Conservation (phyloP, 1,140 invertebrate species). For the Akabosia matsudoensis region DNA sequence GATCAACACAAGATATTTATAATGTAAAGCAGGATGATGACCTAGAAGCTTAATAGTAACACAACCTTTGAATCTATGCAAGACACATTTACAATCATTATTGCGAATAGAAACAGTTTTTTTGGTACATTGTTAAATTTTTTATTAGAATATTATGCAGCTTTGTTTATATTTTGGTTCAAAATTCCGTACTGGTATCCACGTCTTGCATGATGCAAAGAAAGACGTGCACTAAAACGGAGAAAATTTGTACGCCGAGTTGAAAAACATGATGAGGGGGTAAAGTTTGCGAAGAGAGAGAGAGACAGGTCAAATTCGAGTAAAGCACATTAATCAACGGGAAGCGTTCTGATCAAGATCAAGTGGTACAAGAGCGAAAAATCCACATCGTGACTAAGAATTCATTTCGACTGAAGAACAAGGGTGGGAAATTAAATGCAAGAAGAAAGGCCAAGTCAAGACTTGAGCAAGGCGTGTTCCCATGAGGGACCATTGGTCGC, state of each 20-base stretch:
- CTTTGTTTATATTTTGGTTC: background rate
- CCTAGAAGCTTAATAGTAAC: background rate
- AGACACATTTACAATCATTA: background rate
- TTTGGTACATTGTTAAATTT: background rate
- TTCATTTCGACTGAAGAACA: slow-evolving; percentile 7
- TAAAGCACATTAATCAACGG: slow-evolving; percentile 8
- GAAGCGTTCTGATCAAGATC: background rate
- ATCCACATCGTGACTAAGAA: slow-evolving; percentile 16
- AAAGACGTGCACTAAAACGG: background rate
- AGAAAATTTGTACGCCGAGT: background rate
- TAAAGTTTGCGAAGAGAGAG: background rate
- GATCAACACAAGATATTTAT: slow-evolving; percentile 4
- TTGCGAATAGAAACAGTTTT: background rate
- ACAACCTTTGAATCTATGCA: background rate
- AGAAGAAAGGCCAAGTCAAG: background rate
- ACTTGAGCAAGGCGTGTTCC: no score
- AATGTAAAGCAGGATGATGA: background rate
- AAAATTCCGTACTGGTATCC: background rate
- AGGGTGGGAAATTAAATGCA: background rate
- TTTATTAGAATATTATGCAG: background rate
- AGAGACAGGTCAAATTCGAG: background rate
- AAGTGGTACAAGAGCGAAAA: background rate
- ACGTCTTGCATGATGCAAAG: background rate
- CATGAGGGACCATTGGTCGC: no score
- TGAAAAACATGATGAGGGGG: background rate